These are phyloP conservation scores for Solenopsis fugax DNA, from an alignment of 1,140 invertebrate species.

Conservation along the genomic window DNA sequence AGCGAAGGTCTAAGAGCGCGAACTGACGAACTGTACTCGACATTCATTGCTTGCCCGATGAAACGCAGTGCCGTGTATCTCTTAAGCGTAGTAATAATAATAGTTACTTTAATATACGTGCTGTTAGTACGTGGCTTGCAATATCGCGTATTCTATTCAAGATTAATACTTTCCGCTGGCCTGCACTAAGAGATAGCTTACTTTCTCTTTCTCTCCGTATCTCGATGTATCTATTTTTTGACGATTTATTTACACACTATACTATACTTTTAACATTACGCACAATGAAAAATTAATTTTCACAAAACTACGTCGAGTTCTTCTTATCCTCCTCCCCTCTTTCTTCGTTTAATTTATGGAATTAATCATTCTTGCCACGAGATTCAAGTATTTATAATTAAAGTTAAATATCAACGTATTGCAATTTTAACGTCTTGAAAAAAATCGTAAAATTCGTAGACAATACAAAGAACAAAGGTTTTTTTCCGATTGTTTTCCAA, in stretches of 20 bases:
- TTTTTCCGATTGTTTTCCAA: neutral
- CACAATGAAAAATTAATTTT: slow-evolving; percentile 26
- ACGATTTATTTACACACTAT: slow-evolving; percentile 42
- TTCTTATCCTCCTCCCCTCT: neutral
- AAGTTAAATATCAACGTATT: neutral
- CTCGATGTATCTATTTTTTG: slow-evolving; percentile 61
- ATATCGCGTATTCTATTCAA: slow-evolving; percentile 26
- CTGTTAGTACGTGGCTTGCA: slow-evolving; percentile 29
- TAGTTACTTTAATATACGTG: slow-evolving; percentile 29
- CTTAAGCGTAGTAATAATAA: slow-evolving; percentile 50
- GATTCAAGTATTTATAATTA: neutral
- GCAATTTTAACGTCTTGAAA: neutral
- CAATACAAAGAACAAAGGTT: neutral
- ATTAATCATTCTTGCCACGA: neutral
- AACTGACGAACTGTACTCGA: slow-evolving; percentile 21
- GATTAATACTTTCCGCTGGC: slow-evolving; percentile 57
- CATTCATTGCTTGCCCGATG: slow-evolving; percentile 49
- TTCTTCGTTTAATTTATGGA: neutral
- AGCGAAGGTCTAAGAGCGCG: neutral
- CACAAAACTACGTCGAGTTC: slow-evolving; percentile 12
- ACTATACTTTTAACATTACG: slow-evolving; percentile 46
- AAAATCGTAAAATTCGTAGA: neutral
- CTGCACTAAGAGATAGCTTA: slow-evolving; percentile 50
- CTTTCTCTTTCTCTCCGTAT: slow-evolving; percentile 4
- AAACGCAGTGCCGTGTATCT: slow-evolving; percentile 40